These are phyloP conservation scores for Taurulus bubalis DNA, from an alignment of 2,113 vertebrate species.

Conservation along the genomic window DNA sequence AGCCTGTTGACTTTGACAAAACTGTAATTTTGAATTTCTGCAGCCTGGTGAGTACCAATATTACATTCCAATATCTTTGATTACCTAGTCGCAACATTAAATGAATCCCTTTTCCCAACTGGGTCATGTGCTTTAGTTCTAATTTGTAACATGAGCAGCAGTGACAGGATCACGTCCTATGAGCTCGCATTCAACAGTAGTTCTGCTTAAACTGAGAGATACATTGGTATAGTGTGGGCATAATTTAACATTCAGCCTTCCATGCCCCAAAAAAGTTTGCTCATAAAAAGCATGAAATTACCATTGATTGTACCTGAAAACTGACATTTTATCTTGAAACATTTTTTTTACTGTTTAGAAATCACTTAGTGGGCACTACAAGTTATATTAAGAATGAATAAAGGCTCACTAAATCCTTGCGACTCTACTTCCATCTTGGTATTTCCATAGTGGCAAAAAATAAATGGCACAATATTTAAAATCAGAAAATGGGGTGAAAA, in stretches of 20 bases:
- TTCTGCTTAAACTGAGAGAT: fast-evolving
- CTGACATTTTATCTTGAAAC: background rate
- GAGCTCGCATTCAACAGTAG: background rate
- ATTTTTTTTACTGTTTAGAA: background rate
- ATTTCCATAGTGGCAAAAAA: background rate
- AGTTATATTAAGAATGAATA: background rate
- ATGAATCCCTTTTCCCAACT: background rate
- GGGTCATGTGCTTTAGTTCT: background rate
- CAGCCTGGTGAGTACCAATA: background rate
- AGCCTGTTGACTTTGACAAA: background rate
- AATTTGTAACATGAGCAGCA: background rate
- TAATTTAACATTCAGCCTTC: background rate
- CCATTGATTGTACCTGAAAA: background rate
- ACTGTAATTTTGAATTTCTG: background rate
- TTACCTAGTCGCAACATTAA: background rate
- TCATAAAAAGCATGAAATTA: too few relatives aligned
- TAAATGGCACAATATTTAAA: background rate
- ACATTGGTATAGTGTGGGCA: fast-evolving
- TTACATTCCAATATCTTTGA: background rate
- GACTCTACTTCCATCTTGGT: background rate
- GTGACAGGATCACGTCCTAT: background rate
- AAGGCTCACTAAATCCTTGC: too few relatives aligned
- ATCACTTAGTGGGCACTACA: background rate
- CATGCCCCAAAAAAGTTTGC: background rate
- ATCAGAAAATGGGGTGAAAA: background rate